Base-by-base conservation (phyloP, 2,113 vertebrate species). In the Phoxinus phoxinus region DNA sequence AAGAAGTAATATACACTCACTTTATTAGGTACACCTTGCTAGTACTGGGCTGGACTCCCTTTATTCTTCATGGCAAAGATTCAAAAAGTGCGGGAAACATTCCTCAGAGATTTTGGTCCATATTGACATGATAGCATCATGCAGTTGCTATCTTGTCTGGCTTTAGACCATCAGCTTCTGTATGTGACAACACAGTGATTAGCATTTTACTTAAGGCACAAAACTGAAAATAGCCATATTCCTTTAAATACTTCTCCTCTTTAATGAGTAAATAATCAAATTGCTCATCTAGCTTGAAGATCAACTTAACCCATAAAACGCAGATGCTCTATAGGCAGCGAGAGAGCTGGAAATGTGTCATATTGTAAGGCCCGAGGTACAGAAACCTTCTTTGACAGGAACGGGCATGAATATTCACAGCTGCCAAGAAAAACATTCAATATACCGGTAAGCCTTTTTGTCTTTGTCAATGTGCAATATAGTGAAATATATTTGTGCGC, bases 211-310 rank as follows among this genome's bases (percentile, higher is more conserved):
- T 73, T 48, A 74, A 27, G 37, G n/a, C 41, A 27, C 41, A 27
- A 25, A 74, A 13, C 41, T 27, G 41, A 74, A 74, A 74, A 74
- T 3, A 27, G 12, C 12, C 37, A 74, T 27, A 48, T 17, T 46
- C 23, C 2, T 27, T 74, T 48, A 74, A 44, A 46, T 48, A 8
- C 41, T n/a, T 27, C 23, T 15, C 71, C 2, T 1, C 71, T 46
- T 73, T 73, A 46, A 73, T 73, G 12, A 73, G 71, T 25, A 46
- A 46, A 46, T 46, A 74, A 44, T 46, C 1, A 0, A 73, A 74
- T 74, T 46, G 15, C 41, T 74, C 23, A 46, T 48, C 6, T 46
- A 74, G 12, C 72, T 74, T 74, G 72, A 74, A 48, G 72, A 74
- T 48, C 72, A 46, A 25, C 12, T 74, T 74, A 74, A 74, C 72